phyloP scores from a whole-genome alignment of 2,888 invertebrate genomes.

The Nephrotoma guestfalica region DNA sequence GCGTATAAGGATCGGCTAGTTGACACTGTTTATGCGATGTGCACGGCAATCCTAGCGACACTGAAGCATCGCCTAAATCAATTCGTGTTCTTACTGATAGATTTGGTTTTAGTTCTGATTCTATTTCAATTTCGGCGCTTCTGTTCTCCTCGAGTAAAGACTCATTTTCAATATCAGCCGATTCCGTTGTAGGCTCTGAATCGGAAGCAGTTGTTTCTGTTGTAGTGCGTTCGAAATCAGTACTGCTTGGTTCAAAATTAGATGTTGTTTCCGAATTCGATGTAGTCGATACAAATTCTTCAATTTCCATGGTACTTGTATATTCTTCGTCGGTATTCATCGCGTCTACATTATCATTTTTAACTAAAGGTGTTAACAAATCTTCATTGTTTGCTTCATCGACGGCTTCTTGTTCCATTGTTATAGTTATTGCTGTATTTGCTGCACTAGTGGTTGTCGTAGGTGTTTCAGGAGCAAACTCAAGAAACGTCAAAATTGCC shows the following conservation, averaged over 20 bases:
- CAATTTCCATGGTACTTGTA: constrained; percentile 5
- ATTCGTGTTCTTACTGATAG: constrained; percentile 25
- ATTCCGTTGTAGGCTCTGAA: constrained; percentile 18
- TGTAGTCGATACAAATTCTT: constrained; percentile 2
- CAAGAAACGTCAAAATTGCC: neutral
- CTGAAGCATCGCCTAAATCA: constrained; percentile 31
- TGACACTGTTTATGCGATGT: constrained; percentile 63
- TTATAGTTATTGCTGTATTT: neutral
- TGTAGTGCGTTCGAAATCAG: constrained; percentile 28
- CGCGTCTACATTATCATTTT: neutral
- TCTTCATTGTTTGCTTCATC: neutral
- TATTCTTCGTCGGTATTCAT: neutral
- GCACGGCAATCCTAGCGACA: constrained; percentile 67
- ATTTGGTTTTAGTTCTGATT: neutral
- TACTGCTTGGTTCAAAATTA: constrained; percentile 22
- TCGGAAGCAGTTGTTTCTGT: constrained; percentile 36
- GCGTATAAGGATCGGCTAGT: constrained; percentile 60
- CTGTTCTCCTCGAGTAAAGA: neutral
- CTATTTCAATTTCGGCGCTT: neutral
- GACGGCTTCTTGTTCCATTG: neutral
- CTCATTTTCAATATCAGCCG: constrained; percentile 1
- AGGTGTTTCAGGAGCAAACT: neutral
- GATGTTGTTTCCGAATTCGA: neutral
- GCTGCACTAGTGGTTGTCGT: neutral
- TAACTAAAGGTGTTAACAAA: neutral